phyloP scores from a whole-genome alignment of 1,140 invertebrate species.

The Melipona quadrifasciata region DNA sequence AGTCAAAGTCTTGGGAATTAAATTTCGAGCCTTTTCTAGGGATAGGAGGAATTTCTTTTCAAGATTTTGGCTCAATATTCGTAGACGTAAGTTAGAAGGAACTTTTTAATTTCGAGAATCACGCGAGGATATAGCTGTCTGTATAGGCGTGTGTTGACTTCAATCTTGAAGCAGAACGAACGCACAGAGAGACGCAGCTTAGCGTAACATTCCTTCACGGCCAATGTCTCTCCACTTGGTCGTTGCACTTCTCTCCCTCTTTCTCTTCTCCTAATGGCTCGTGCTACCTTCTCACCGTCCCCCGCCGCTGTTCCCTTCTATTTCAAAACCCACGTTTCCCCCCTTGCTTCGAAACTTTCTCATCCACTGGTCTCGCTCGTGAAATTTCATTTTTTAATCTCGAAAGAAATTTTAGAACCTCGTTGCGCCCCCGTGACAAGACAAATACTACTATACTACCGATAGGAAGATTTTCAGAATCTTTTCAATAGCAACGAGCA shows the following conservation, averaged over 20 bases:
- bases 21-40: too few relatives aligned
- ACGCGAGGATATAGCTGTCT: conserved; percentile 58
- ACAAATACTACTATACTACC: too few relatives aligned
- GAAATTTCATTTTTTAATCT: too few relatives aligned
- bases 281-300: not conserved
- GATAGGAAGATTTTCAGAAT: too few relatives aligned
- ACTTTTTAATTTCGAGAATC: not conserved
- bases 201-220: conserved; percentile 66
- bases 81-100: too few relatives aligned
- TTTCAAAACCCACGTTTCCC: conserved; percentile 13
- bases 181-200: conserved; percentile 60
- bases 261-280: conserved; percentile 21
- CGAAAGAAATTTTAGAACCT: too few relatives aligned
- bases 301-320: not conserved
- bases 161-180: conserved; percentile 75
- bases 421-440: too few relatives aligned
- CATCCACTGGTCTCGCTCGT: not conserved
- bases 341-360: not conserved
- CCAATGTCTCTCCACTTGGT: conserved; percentile 56
- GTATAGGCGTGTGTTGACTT: conserved; percentile 77
- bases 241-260: conserved; percentile 55
- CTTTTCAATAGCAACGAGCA: too few relatives aligned
- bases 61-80: too few relatives aligned
- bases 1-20: too few relatives aligned
- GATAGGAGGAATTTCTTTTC: too few relatives aligned